Base-by-base conservation (phyloP, 2,797 vertebrate genomes). In the Nyctibius grandis region DNA sequence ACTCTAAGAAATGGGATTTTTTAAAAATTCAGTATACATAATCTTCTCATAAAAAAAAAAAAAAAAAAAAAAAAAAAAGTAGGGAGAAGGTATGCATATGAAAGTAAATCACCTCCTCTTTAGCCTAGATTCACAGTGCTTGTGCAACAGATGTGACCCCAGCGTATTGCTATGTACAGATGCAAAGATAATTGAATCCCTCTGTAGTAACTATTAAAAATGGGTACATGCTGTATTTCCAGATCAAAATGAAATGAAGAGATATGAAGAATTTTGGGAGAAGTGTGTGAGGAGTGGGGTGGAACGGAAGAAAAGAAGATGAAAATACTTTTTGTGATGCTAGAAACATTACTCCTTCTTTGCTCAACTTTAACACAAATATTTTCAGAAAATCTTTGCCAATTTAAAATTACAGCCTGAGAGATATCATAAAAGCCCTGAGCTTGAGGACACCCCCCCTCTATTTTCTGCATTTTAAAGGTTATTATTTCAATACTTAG, bases 121-220 rank as follows among this genome's bases (percentile, higher is more conserved):
- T 78, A 91, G 70, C 80, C 70, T 91, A 91, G 77, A 88, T 95
- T 93, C 56, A 56, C 69, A 67, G 70, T 79, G 67, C 80, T 95
- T 94, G 77, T 92, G 77, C 83, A 91, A 87, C 93, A 97, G 88
- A 96, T 91, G 89, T 93, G 93, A 86, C 77, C 50, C 60, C 59
- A 57, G 67, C 82, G 91, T 88, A 79, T 79, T 95, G 65, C 65
- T 59, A 13, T 67, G 63, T 69, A 74, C 59, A 73, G 59, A 92
- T 83, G 59, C 57, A 63, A 76, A 88, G 70, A 82, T 94, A 96
- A 95, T 95, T 93, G 74, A 96, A 95, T 95, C 88, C 91, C 61
- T 86, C 95, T 94, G 91, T 54, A 74, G 59, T 48, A 82, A 44
- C 77, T 96, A 64, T 91, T 94, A 88, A 86, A 89, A 93, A 67